Conservation (phyloP, 2,113 vertebrate species). For the Brachyhypopomus occidentalis region DNA sequence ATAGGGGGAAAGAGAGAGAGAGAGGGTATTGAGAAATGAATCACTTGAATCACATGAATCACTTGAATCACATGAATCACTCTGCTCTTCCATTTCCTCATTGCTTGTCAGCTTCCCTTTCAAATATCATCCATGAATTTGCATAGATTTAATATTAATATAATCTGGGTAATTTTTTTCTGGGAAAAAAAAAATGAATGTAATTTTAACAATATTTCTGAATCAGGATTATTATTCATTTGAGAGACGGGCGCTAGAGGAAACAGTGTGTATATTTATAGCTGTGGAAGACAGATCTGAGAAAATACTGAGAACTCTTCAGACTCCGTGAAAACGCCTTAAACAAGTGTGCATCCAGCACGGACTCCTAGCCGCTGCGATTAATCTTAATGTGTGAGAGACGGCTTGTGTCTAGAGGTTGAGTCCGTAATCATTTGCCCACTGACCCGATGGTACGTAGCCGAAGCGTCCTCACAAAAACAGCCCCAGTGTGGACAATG, state of each 20-base stretch:
- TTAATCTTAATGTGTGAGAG: constrained; percentile 75
- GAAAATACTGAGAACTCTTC: not conserved
- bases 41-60: constrained; percentile 80
- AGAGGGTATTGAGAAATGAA: constrained; percentile 84
- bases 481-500: constrained; percentile 57
- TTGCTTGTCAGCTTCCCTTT: constrained; percentile 94
- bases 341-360: constrained; percentile 20
- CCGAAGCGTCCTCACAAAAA: constrained; percentile 49
- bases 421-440: constrained; percentile 78
- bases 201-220: not conserved
- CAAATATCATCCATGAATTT: constrained; percentile 96
- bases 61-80: constrained; percentile 69
- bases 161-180: constrained; percentile 83
- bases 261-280: not conserved
- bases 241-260: not conserved
- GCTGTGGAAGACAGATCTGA: not conserved
- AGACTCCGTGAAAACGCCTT: constrained; percentile 17
- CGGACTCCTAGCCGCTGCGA: constrained; percentile 54
- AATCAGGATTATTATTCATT: not conserved
- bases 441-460: constrained; percentile 74
- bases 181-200: constrained; percentile 20
- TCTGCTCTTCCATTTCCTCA: constrained; percentile 85
- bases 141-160: constrained; percentile 96
- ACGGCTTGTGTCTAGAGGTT: constrained; percentile 68
- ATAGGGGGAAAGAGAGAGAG: constrained; percentile 58